Base-by-base conservation (phyloP, 1,140 invertebrate species). In the Lepidurus packardi region DNA sequence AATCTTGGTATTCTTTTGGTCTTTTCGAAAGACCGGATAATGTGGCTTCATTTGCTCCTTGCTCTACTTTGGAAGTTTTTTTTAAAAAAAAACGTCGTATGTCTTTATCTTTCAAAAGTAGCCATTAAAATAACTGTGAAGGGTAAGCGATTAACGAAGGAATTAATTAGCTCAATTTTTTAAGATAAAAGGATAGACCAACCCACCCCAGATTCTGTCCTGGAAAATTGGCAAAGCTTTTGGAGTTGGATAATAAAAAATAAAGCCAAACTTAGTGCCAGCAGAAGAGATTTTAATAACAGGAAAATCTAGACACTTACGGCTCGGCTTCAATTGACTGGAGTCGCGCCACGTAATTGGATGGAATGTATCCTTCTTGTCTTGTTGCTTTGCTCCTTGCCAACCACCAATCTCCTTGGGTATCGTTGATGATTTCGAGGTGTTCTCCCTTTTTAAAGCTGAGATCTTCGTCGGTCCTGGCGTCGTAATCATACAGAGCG, bases 291-390 rank as follows among this genome's bases (percentile, higher is more conserved):
- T 11, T n/a, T 73, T 34, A 80, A 24, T 24, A n/a, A 65, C 4
- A 53, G 80, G 76, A 78, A 80, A 91, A 43, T 16, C 8, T 45
- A 13, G 41, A 73, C 78, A 87, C 95, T 97, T 91, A 99, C 96
- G 97, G 95, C 90, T 99, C 97, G 82, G 98, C 97, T 89, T 99
- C 97, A 84, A 99, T 98, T 80, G 96, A 98, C 87, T 98, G 97
- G 83, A 99, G 87, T 87, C 97, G 97, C 81, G 98, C 98, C 80
- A 99, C 97, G 91, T 99, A 99, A 87, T 99, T 99, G 77, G 96
- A 98, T 82, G 98, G 98, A 86, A 99, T 99, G 88, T 99, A 99
- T 79, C 98, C 98, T 87, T 98, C 95, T 85, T 95, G 92, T 85
- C 93, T 92, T 45, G 95, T 96, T 82, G 94, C 90, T 88, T 96